Evolutionary conservation across 92 coral and sea anemone genomes (phyloP), one percentile per base, ranked within the genome.

Genomic region (Epizoanthus rinbou): DNA sequence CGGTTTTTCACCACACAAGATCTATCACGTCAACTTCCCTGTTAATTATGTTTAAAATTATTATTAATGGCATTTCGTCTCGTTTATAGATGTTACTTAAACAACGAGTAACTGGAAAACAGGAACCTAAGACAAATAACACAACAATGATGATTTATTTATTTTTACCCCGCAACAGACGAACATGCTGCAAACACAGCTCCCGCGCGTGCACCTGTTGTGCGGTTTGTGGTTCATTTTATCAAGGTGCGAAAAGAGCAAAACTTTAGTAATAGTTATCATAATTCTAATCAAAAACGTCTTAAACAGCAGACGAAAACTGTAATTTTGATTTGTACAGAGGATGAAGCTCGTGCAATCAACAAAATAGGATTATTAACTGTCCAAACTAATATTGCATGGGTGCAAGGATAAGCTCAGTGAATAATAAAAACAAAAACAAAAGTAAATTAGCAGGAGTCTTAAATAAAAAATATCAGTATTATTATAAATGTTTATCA

Each of bases 161-260:
- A 16, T 37, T 67, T 67, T 33, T 41, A 50, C 14, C 14, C 16
- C 15, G 54, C 54, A 50, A 13, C n/a, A 0, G 73, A 33, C 8
- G 69, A n/a, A 16, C 35, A 17, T 13, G 69, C 10, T 5, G 52
- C 54, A 19, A 33, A 39, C 73, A 68, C 73, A 35, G 45, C 45
- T 31, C 73, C 15, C 39, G 57, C 50, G 5, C 71, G 33, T 64
- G 6, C 76, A 71, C 58, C 76, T 41, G 76, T 56, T 0, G 22
- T 15, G 73, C 39, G 73, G 73, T 9, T 67, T 67, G 73, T 33
- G 73, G 73, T 35, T 67, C 39, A 43, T 67, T 37, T 67, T 18
- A 5, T 2, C 43, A 67, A 67, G 73, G 25, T 41, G 37, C 17
- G 70, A 67, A 65, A 67, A 67, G 76, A 71, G 76, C 76, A 71